Evolutionary conservation across 2,888 invertebrate genomes (phyloP).

Genomic region (Tachina fera): DNA sequence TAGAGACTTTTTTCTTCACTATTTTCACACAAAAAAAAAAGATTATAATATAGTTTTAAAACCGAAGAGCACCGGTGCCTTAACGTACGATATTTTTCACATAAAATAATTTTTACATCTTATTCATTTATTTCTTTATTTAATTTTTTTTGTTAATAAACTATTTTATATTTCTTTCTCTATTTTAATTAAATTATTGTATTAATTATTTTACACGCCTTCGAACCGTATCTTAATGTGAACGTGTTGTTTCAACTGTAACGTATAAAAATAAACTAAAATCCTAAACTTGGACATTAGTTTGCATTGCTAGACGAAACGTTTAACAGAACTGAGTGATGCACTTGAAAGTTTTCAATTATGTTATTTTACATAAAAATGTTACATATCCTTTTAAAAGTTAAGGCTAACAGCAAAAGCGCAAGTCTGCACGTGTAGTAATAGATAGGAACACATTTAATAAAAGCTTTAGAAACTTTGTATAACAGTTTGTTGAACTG

Average conservation of each 20-base stretch:
- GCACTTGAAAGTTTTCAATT: constrained; percentile 30
- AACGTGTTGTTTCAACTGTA: constrained; percentile 62
- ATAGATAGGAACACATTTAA: not conserved
- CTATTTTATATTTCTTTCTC: not conserved
- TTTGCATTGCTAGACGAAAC: not conserved
- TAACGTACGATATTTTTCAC: not conserved
- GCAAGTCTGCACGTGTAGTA: not conserved
- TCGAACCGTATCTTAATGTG: constrained; percentile 51
- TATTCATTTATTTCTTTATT: not conserved
- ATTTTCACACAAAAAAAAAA: not conserved
- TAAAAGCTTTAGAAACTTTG: constrained; percentile 10
- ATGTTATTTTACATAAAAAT: constrained; percentile 9
- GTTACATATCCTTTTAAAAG: not conserved
- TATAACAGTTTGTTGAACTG: constrained; percentile 37
- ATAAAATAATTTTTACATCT: constrained; percentile 28
- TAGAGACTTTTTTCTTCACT: not conserved
- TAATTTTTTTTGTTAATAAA: constrained; percentile 15
- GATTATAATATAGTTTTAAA: not conserved
- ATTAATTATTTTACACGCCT: constrained; percentile 8
- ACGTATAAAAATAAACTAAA: constrained; percentile 71
- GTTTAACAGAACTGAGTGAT: not conserved
- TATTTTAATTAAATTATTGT: constrained; percentile 5
- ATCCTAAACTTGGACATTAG: constrained; percentile 35
- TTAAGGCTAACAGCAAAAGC: not conserved
- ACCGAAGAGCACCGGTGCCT: constrained; percentile 46